Conservation (phyloP, 2,888 invertebrate genomes). For the Apodemia duryi region DNA sequence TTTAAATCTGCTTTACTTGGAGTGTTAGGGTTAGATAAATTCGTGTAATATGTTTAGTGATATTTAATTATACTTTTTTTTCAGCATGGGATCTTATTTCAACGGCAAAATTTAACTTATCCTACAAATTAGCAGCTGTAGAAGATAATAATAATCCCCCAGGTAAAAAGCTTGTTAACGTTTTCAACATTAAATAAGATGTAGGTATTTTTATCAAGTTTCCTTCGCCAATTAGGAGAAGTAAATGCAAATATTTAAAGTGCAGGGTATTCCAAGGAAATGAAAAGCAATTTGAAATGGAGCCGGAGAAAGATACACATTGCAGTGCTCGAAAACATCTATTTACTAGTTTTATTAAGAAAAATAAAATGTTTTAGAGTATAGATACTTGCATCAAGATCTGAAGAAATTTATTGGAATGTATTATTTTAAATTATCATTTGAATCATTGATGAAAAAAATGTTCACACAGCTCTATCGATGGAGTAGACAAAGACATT, state of each 20-base stretch:
- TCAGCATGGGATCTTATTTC: constrained; percentile 48
- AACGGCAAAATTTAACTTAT: constrained; percentile 28
- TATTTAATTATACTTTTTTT: constrained; percentile 24
- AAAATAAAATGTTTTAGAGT: constrained; percentile 8
- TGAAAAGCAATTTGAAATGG: constrained; percentile 10
- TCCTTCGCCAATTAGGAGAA: constrained; percentile 13
- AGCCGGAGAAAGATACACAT: constrained; percentile 1
- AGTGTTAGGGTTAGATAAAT: no score
- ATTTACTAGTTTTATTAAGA: neutral
- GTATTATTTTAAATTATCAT: neutral
- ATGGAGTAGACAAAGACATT: no score
- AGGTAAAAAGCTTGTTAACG: constrained; percentile 36
- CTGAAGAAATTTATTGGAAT: neutral
- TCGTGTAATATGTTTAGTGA: neutral
- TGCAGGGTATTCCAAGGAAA: constrained; percentile 4
- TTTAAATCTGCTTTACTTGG: no score
- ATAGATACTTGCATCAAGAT: neutral
- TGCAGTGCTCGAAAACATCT: constrained; percentile 6
- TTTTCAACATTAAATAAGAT: constrained; percentile 5
- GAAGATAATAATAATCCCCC: constrained; percentile 42
- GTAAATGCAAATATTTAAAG: constrained; percentile 14
- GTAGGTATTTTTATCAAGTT: constrained; percentile 10
- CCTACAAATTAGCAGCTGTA: constrained; percentile 36
- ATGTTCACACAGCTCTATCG: no score
- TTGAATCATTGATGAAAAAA: no score